Evolutionary conservation across 1,140 invertebrate species (phyloP).

Genomic region (Yoshiicerus persimilis): DNA sequence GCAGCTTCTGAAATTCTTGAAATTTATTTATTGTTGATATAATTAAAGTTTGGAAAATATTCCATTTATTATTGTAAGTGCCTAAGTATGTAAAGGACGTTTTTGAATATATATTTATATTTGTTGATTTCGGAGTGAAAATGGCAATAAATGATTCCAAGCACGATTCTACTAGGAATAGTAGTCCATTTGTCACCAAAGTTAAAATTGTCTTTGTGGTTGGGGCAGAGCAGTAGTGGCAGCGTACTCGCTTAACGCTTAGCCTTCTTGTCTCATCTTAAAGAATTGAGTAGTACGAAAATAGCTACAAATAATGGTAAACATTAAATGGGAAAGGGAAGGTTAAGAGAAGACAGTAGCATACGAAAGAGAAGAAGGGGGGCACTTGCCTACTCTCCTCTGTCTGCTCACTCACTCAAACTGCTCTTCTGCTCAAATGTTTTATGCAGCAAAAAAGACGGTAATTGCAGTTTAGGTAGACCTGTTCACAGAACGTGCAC

Average conservation of each 20-base stretch:
- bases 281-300: not conserved
- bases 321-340: not conserved
- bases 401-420: not conserved
- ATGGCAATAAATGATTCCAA: not conserved
- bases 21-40: too few species aligned
- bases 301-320: not conserved
- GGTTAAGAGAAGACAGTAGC: not conserved
- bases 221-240: not conserved
- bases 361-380: not conserved
- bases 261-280: not conserved
- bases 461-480: conserved; percentile 6
- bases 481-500: not conserved
- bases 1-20: not conserved
- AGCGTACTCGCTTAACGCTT: too few species aligned
- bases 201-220: not conserved
- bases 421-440: not conserved
- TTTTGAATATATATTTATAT: not conserved
- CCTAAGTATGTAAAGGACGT: not conserved
- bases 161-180: not conserved
- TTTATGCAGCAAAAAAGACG: conserved; percentile 7
- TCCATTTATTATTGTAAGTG: not conserved
- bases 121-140: not conserved
- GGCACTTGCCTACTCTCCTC: not conserved
- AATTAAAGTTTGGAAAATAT: not conserved
- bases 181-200: not conserved